A percentile compares a stretch with the other conserved stretches of the same genome.
These are phyloP conservation scores for Pagrus major DNA, from an alignment of 2,113 vertebrate genomes.

Conservation along the genomic window DNA sequence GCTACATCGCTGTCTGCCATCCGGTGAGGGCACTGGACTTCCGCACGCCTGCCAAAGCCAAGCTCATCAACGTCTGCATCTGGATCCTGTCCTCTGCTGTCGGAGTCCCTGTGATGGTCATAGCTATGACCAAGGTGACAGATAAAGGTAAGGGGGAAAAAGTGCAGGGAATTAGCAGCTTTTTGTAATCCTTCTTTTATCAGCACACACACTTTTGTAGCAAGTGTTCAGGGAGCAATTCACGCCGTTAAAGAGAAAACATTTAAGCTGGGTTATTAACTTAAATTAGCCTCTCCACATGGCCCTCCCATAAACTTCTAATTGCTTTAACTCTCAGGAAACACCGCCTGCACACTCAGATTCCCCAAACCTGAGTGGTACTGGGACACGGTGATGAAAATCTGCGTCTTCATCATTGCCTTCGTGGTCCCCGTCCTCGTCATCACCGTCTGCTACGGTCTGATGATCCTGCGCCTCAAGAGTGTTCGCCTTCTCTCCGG, in stretches of 20 bases:
- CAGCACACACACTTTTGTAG: not conserved
- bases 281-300: slow-evolving; percentile 39
- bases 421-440: slow-evolving; percentile 94
- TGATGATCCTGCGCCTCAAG: slow-evolving; percentile 96
- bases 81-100: slow-evolving; percentile 95
- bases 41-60: slow-evolving; percentile 94
- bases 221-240: slow-evolving; percentile 22
- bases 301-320: slow-evolving; percentile 37
- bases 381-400: slow-evolving; percentile 95
- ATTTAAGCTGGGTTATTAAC: slow-evolving; percentile 55
- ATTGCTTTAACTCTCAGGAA: slow-evolving; percentile 77
- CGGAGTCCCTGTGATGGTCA: slow-evolving; percentile 94
- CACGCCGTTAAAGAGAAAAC: slow-evolving; percentile 15
- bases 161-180: not conserved
- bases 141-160: slow-evolving; percentile 84
- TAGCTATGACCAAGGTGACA: slow-evolving; percentile 89
- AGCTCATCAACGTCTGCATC: slow-evolving; percentile 96
- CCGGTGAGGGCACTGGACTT: slow-evolving; percentile 94
- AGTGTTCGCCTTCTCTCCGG: slow-evolving; percentile 95
- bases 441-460: slow-evolving; percentile 95
- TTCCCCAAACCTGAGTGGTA: slow-evolving; percentile 92
- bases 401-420: slow-evolving; percentile 96
- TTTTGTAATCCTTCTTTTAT: not conserved
- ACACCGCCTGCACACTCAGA: slow-evolving; percentile 87
- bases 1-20: slow-evolving; percentile 95